Conservation (phyloP, 2,113 vertebrate species). For the Oncorhynchus nerka region DNA sequence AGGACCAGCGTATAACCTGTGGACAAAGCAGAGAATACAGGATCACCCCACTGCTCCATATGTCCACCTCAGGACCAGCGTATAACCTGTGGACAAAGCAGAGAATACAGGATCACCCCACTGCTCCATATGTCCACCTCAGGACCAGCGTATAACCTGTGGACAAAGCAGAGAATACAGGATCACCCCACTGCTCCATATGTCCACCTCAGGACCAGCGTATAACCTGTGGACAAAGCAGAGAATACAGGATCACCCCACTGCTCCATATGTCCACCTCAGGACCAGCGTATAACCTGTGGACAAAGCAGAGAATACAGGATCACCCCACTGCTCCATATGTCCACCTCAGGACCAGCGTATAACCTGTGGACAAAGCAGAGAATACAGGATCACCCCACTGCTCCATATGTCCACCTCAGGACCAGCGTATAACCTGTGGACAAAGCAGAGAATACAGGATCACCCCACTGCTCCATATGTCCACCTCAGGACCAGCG, state of each 20-base stretch:
- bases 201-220: conserved; percentile 95
- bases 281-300: conserved; percentile 92
- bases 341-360: conserved; percentile 95
- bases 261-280: conserved; percentile 99
- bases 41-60: conserved; percentile 84
- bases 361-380: conserved; percentile 78
- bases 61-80: conserved; percentile 95
- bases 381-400: neutral
- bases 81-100: conserved; percentile 78
- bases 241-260: neutral
- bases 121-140: conserved; percentile 99
- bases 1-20: conserved; percentile 92
- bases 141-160: conserved; percentile 92
- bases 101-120: neutral
- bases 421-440: conserved; percentile 92
- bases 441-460: neutral
- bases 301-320: neutral
- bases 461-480: conserved; percentile 84
- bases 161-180: neutral
- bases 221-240: conserved; percentile 78
- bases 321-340: conserved; percentile 84
- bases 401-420: conserved; percentile 99
- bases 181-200: conserved; percentile 84
- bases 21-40: neutral
- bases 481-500: conserved; percentile 95